phyloP scores from a whole-genome alignment of 2,113 vertebrate species.

The human (Homo sapiens) region GRCh38 chr9:93250001-93250500 shows the following conservation, averaged over 20 bases:
- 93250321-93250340: not conserved
- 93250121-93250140: no score
- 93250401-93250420: not conserved
- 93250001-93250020: no score
- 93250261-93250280: not conserved
- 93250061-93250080: no score
- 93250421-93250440: rapidly evolving
- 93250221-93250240: no score
- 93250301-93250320: no score
- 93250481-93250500: not conserved
- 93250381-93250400: not conserved
- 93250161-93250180: not conserved
- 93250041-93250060: no score
- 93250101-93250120: no score
- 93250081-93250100: no score
- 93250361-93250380: not conserved
- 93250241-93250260: not conserved
- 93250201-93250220: not conserved
- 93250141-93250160: not conserved
- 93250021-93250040: no score
- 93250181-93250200: no score
- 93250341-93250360: no score
- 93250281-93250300: no score
- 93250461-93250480: rapidly evolving
- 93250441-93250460: not conserved